phyloP scores from a whole-genome alignment of 2,888 invertebrate species.

The Oasisia sp. region DNA sequence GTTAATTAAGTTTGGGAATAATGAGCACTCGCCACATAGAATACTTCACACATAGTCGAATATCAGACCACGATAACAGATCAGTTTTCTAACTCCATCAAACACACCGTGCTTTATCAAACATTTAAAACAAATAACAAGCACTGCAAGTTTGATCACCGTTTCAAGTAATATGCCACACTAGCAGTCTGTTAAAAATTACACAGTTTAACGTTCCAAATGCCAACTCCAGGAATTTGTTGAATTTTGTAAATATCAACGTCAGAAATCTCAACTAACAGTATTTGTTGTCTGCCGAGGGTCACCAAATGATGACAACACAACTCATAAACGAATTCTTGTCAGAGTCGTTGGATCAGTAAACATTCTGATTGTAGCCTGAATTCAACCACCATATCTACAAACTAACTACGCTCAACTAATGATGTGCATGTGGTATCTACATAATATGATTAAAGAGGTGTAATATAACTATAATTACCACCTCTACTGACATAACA shows the following conservation, averaged over 20 bases:
- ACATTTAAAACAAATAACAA: no score
- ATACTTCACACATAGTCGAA: background rate
- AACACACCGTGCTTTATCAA: background rate
- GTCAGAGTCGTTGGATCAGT: background rate
- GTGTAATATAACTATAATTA: background rate
- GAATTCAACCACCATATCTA: background rate
- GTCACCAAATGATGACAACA: background rate
- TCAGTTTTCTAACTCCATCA: background rate
- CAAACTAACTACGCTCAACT: background rate
- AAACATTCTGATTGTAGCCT: background rate
- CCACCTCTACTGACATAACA: background rate
- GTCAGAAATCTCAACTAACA: background rate
- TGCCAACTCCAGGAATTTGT: no score
- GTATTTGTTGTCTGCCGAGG: background rate
- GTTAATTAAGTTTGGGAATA: no score
- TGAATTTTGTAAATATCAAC: no score
- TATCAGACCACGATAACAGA: background rate
- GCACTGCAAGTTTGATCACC: no score
- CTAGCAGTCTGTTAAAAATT: no score
- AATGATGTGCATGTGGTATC: background rate
- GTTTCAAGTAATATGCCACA: no score
- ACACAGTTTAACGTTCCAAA: no score
- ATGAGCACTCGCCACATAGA: background rate
- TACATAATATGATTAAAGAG: background rate
- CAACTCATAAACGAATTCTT: background rate